Percentiles rank a stretch among this genome's conserved stretches.
Evolutionary conservation across 2,113 vertebrate species (phyloP).

Genomic region (Gallinago jamesoni): DNA sequence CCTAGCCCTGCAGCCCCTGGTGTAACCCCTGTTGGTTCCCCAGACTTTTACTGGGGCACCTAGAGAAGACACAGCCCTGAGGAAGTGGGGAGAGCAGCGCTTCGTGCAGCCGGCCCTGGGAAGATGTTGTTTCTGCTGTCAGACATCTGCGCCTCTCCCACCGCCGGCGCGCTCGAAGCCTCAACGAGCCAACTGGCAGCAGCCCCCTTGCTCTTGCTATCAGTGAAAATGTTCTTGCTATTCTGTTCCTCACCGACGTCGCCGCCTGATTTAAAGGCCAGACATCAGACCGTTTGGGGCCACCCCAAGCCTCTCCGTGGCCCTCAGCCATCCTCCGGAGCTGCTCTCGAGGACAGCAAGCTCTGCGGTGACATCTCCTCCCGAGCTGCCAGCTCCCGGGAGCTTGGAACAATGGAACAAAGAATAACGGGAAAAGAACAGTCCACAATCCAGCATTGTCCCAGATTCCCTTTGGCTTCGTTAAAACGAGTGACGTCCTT

Average conservation of each 20-base stretch:
- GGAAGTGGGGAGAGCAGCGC: neutral
- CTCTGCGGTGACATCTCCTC: neutral
- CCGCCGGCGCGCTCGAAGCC: rapidly evolving
- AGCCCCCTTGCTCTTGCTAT: neutral
- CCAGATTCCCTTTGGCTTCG: neutral
- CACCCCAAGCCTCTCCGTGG: neutral
- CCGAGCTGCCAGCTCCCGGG: neutral
- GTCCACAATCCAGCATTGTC: neutral
- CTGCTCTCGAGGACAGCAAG: neutral
- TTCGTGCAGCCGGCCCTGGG: neutral
- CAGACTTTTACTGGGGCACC: neutral
- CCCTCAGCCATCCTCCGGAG: neutral
- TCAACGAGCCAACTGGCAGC: neutral
- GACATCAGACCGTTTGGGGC: neutral
- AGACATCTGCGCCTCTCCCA: neutral
- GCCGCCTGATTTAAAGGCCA: neutral
- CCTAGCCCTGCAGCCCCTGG: neutral
- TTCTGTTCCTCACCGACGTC: neutral
- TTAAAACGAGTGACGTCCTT: neutral
- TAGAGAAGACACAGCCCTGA: neutral
- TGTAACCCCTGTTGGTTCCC: neutral
- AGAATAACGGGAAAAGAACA: neutral
- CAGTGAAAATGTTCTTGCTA: neutral
- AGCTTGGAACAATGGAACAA: neutral
- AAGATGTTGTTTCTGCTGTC: neutral